These are phyloP conservation scores for Lagodon rhomboides DNA, from an alignment of 2,797 vertebrate genomes.

Conservation along the genomic window DNA sequence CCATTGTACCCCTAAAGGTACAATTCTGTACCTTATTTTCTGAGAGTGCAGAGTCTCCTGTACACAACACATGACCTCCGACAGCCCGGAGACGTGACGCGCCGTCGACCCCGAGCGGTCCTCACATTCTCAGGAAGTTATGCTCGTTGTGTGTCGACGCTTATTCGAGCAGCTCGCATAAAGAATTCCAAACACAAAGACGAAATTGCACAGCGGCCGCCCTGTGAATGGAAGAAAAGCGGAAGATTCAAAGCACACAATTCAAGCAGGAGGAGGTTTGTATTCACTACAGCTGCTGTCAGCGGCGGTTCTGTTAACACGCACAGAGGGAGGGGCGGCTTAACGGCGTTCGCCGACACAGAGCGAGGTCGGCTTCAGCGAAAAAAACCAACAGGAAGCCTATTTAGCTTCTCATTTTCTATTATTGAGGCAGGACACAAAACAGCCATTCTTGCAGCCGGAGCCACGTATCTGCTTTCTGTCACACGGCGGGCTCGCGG, in stretches of 20 bases:
- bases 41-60: not conserved
- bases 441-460: conserved; percentile 22
- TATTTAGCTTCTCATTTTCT: conserved; percentile 29
- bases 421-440: conserved; percentile 18
- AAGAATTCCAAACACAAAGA: conserved; percentile 34
- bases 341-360: not conserved
- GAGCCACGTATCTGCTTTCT: conserved; percentile 5
- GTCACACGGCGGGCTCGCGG: not conserved
- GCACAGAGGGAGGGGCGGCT: conserved; percentile 10
- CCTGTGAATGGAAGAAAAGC: conserved; percentile 4
- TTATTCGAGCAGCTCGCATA: conserved; percentile 33
- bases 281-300: conserved; percentile 24
- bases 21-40: too few species aligned
- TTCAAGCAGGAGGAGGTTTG: conserved; percentile 16
- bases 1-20: too few species aligned
- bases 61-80: conserved; percentile 16
- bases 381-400: conserved; percentile 12
- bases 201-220: not conserved
- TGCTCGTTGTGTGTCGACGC: conserved; percentile 3
- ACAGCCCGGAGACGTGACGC: not conserved
- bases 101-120: too few species aligned
- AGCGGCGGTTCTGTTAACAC: conserved; percentile 24
- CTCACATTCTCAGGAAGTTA: not conserved
- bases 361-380: not conserved
- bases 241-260: conserved; percentile 12